Evolutionary conservation across 1,140 invertebrate species (phyloP).

Genomic region (Condylostylus longicornis): DNA sequence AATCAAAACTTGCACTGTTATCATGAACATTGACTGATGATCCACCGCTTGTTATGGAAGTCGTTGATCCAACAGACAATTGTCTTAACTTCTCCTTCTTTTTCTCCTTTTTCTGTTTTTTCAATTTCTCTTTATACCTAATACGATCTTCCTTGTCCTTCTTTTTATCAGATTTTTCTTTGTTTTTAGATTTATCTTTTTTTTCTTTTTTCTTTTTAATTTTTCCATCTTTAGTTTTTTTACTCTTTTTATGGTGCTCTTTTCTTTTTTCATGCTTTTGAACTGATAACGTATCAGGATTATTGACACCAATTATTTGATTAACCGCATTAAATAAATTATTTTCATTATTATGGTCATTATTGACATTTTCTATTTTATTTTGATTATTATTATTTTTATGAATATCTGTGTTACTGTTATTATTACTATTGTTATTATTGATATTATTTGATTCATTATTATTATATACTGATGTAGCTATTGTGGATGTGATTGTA

Average conservation of each 20-base stretch:
- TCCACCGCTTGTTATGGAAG: neutral
- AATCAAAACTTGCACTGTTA: too few relatives aligned
- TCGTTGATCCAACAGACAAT: conserved; percentile 31
- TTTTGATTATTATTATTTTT: too few relatives aligned
- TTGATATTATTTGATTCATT: too few relatives aligned
- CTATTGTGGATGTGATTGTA: too few relatives aligned
- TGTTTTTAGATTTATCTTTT: conserved; percentile 47
- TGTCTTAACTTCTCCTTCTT: conserved; percentile 45
- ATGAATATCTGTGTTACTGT: too few relatives aligned
- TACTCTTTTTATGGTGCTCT: conserved; percentile 53
- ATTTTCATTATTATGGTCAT: neutral
- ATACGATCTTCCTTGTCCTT: conserved; percentile 38
- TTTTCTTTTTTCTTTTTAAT: conserved; percentile 66
- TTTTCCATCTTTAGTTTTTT: conserved; percentile 50
- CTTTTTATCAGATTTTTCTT: conserved; percentile 40
- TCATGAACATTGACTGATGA: too few relatives aligned
- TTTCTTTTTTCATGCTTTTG: conserved; percentile 41
- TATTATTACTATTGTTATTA: too few relatives aligned
- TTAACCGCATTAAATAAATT: neutral
- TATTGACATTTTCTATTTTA: too few relatives aligned
- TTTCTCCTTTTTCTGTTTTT: conserved; percentile 41
- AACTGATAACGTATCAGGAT: conserved; percentile 10
- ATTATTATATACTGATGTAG: too few relatives aligned
- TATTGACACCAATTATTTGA: conserved; percentile 11
- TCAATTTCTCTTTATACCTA: conserved; percentile 46